Conservation (phyloP, 2,888 invertebrate genomes). For the Acleris holmiana region DNA sequence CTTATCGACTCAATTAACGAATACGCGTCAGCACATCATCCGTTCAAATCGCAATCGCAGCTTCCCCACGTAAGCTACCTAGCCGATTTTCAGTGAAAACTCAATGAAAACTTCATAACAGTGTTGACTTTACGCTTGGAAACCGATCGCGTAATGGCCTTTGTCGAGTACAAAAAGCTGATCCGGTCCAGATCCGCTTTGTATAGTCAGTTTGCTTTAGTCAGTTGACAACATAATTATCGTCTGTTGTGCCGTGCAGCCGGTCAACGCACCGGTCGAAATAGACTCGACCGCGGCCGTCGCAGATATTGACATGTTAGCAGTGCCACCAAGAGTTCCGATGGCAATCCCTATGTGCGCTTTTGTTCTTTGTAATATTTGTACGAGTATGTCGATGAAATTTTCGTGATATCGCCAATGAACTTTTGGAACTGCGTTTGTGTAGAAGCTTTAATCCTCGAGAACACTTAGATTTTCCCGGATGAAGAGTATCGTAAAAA, state of each 20-base stretch:
- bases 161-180: constrained; percentile 79
- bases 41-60: constrained; percentile 77
- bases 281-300: constrained; percentile 51
- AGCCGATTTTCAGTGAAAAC: constrained; percentile 73
- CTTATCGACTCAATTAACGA: constrained; percentile 79
- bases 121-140: constrained; percentile 75
- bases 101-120: constrained; percentile 79
- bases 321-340: constrained; percentile 25
- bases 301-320: constrained; percentile 35
- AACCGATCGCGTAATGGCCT: constrained; percentile 80
- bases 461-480: too few relatives aligned
- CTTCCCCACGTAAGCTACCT: constrained; percentile 61
- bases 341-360: constrained; percentile 19
- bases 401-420: too few relatives aligned
- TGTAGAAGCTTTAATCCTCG: too few relatives aligned
- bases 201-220: constrained; percentile 73
- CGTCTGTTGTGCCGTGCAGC: constrained; percentile 64
- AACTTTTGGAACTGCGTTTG: too few relatives aligned
- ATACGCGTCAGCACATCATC: constrained; percentile 73
- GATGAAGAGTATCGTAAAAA: too few relatives aligned
- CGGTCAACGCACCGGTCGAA: constrained; percentile 64
- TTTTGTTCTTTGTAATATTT: neutral
- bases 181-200: constrained; percentile 77
- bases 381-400: too few relatives aligned
- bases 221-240: constrained; percentile 80